Base-by-base conservation (phyloP, 2,113 vertebrate genomes). In the Pteropus alecto region DNA sequence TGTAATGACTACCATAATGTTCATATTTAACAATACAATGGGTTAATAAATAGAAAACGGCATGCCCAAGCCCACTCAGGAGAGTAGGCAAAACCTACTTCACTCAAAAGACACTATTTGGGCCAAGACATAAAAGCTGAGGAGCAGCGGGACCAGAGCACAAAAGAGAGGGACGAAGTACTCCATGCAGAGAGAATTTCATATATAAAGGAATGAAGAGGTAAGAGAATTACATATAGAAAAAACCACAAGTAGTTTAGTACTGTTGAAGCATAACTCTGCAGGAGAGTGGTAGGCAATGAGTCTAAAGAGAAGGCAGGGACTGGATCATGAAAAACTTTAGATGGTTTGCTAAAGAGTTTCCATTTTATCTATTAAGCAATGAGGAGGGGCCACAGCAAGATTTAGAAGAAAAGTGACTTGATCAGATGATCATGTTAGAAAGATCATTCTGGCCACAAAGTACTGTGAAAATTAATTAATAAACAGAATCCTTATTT, bases 341-440 rank as follows among this genome's bases (percentile, higher is more conserved):
- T 71, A 61, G 11, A 56, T 22, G 58, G n/a, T 56, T 79, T 90
- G n/a, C 54, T 67, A 78, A 82, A 33, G 19, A 92, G 24, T 65
- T 96, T 92, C 61, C 22, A 73, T 82, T 85, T 89, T 76, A 95
- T 54, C 54, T 82, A 78, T 60, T 89, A 78, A 83, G 30, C 70
- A 9, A 86, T 58, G 54, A 92, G 46, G 5, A 63, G 46, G 4
- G 58, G 41, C n/a, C 65, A 67, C 56, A 90, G 43, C 41, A 78
- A 94, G 30, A 68, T 63, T 94, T 86, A 90, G 46, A 93, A 93
- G 35, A 97, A 90, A 51, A 88, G 48, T 86, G 73, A 93, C 89
- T 89, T 15, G 21, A 86, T 60, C 60, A 67, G 28, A 77, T 65
- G 56, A 63, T 18, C 30, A 51, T 14, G 18, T 83, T 61, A 90